Evolutionary conservation across 2,797 vertebrate genomes (phyloP).

Genomic region (Gambelia wislizenii): DNA sequence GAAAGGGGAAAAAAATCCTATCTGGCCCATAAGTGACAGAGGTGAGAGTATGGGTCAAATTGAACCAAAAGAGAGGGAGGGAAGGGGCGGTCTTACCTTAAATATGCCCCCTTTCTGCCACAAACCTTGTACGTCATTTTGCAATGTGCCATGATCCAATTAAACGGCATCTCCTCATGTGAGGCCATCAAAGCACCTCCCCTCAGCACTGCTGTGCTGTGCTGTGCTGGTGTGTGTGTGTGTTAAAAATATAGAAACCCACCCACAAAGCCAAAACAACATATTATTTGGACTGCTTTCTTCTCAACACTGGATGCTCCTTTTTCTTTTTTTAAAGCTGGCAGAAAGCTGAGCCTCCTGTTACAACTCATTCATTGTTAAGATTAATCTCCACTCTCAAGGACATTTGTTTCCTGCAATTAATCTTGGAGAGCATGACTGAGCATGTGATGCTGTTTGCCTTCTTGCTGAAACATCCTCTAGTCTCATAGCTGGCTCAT

Average conservation of each 20-base stretch:
- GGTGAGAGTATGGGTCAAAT: no score
- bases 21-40: no score
- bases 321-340: background rate
- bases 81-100: no score
- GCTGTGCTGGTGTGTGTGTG: no score
- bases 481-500: background rate
- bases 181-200: no score
- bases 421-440: background rate
- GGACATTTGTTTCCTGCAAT: background rate
- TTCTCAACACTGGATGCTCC: background rate
- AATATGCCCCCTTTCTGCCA: no score
- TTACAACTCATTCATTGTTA: background rate
- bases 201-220: no score
- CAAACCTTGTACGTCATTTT: no score
- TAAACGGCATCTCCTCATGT: no score
- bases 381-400: background rate
- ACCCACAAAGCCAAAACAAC: background rate
- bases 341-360: background rate
- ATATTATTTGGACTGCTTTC: background rate
- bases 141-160: no score
- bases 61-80: no score
- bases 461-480: background rate
- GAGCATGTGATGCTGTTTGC: conserved; percentile 7
- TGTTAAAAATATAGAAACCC: background rate
- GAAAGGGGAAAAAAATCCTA: no score